Percentiles rank a stretch among this genome's conserved stretches.
Evolutionary conservation across 2,113 vertebrate genomes (phyloP).

Genomic region (Phaethornis superciliosus): DNA sequence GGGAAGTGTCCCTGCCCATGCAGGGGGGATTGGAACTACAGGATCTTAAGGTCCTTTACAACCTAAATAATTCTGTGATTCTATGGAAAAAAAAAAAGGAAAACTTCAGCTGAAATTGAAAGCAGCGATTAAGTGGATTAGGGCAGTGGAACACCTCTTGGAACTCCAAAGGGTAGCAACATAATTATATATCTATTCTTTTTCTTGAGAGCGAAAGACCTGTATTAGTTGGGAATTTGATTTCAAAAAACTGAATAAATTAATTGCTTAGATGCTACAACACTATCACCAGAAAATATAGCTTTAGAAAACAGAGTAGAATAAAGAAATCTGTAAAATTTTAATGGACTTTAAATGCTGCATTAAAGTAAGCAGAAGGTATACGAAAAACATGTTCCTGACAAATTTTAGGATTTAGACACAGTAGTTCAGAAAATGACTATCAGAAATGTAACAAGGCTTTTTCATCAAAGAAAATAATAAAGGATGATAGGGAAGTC

Average conservation of each 20-base stretch:
- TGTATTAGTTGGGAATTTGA: not conserved
- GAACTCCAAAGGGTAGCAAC: not conserved
- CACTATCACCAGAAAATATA: not conserved
- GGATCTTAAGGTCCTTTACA: no score
- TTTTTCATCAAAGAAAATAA: not conserved
- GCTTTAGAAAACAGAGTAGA: not conserved
- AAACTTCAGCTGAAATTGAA: not conserved
- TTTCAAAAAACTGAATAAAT: not conserved
- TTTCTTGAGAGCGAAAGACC: not conserved
- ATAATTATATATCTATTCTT: not conserved
- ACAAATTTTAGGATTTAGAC: not conserved
- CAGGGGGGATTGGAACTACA: no score
- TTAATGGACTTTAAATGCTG: not conserved
- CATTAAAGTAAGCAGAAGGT: not conserved
- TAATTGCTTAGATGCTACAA: not conserved
- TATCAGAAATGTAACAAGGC: not conserved
- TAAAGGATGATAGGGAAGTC: not conserved
- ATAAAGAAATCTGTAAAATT: not conserved
- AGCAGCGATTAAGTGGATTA: not conserved
- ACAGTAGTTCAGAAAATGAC: not conserved
- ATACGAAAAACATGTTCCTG: not conserved
- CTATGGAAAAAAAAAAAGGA: not conserved
- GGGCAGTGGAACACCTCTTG: not conserved
- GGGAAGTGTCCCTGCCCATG: no score
- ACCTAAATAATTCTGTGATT: no score